Percentiles rank a stretch among this genome's conserved stretches.
Conservation (phyloP, 1,140 invertebrate genomes). For the Euborellia annulipes region DNA sequence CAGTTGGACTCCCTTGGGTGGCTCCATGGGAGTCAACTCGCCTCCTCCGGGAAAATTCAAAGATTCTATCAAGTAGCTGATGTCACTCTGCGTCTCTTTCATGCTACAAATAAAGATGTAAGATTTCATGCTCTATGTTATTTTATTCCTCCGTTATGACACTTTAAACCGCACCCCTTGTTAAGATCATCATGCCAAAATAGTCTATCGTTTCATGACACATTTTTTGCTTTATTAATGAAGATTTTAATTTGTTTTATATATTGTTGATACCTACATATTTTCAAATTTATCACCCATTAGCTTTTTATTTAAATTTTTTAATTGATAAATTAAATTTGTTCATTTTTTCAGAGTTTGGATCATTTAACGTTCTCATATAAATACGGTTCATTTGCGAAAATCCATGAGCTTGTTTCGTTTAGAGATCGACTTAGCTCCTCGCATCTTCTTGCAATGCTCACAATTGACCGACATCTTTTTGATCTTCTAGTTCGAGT, state of each 20-base stretch:
- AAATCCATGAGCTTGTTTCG: constrained; percentile 79
- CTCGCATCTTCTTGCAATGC: constrained; percentile 63
- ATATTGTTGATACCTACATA: background rate
- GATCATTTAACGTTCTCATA: constrained; percentile 85
- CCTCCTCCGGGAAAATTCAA: constrained; percentile 47
- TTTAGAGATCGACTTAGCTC: constrained; percentile 64
- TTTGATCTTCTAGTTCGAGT: constrained; percentile 13
- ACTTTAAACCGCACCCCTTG: too few species aligned
- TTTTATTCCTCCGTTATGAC: background rate
- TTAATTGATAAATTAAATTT: background rate
- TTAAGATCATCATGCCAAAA: too few species aligned
- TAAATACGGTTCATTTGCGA: constrained; percentile 84
- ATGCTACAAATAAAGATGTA: constrained; percentile 74
- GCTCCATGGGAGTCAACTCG: constrained; percentile 56
- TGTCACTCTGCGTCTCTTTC: constrained; percentile 67
- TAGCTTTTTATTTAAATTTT: background rate
- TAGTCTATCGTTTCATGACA: background rate
- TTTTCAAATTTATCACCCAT: too few species aligned
- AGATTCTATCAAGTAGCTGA: constrained; percentile 46
- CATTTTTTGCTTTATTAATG: background rate
- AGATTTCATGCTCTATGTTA: constrained; percentile 14
- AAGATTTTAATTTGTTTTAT: background rate
- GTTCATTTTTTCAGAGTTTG: constrained; percentile 48
- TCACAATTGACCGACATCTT: constrained; percentile 47
- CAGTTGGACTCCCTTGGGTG: constrained; percentile 85